phyloP scores from a whole-genome alignment of 1,140 invertebrate species.

The Saxidomus purpurata region DNA sequence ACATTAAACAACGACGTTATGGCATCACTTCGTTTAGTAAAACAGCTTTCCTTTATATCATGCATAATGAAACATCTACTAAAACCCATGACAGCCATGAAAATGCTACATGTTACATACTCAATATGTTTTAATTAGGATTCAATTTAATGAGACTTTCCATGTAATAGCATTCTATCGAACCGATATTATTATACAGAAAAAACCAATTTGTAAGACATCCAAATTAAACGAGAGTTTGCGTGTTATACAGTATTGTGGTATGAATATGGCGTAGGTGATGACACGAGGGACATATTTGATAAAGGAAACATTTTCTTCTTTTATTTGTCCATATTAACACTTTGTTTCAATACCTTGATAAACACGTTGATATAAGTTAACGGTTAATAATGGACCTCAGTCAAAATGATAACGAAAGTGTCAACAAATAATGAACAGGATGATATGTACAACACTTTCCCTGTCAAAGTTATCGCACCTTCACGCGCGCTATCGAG shows the following conservation, averaged over 20 bases:
- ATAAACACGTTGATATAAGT: constrained; percentile 41
- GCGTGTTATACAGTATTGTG: background rate
- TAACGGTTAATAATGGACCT: constrained; percentile 42
- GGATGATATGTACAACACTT: constrained; percentile 50
- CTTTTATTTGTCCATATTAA: constrained; percentile 47
- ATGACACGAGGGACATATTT: constrained; percentile 41
- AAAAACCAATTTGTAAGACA: no score
- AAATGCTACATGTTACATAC: no score
- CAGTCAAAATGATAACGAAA: constrained; percentile 4
- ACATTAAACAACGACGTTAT: no score
- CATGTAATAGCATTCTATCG: no score
- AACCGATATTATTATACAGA: no score
- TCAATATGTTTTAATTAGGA: no score
- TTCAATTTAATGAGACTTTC: no score
- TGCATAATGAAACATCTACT: no score
- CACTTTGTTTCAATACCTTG: constrained; percentile 40
- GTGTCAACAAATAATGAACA: constrained; percentile 44
- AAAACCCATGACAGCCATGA: no score
- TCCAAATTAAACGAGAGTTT: no score
- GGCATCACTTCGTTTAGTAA: no score
- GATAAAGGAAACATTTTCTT: background rate
- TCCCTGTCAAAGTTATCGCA: constrained; percentile 43
- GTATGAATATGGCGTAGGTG: background rate
- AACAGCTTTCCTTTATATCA: no score
- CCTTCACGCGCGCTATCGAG: constrained; percentile 43